A percentile compares a stretch with the other conserved stretches of the same genome.
phyloP scores from a whole-genome alignment of 1,140 invertebrate genomes.

The Nasonia vitripennis region DNA sequence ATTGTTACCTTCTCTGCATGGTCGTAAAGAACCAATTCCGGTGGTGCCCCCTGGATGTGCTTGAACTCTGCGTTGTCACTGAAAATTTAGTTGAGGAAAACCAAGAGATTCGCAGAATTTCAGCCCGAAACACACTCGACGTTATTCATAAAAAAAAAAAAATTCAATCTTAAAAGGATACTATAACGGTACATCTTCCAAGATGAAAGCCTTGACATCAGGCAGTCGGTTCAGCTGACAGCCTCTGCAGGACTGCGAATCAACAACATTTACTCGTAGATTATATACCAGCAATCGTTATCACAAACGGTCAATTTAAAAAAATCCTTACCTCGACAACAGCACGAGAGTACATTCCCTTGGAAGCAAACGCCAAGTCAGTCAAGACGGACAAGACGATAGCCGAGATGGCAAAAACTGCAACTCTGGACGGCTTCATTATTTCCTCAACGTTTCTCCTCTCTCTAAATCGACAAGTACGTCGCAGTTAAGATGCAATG shows the following conservation, averaged over 20 bases:
- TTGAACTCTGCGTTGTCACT: conserved; percentile 80
- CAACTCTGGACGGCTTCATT: not conserved
- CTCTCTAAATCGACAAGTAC: not conserved
- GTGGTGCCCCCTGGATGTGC: conserved; percentile 81
- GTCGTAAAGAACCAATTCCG: conserved; percentile 81
- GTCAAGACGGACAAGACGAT: not conserved
- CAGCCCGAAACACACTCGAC: not conserved
- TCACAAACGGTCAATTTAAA: not conserved
- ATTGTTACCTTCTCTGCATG: conserved; percentile 73
- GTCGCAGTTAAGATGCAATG: not conserved
- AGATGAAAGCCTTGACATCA: conserved; percentile 85
- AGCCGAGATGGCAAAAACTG: not conserved
- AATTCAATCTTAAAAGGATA: conserved; percentile 69
- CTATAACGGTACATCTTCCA: conserved; percentile 84
- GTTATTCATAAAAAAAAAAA: not conserved
- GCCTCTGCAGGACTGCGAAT: conserved; percentile 84
- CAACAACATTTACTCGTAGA: not conserved
- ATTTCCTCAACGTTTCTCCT: not conserved
- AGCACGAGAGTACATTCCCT: conserved; percentile 45
- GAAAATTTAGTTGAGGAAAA: conserved; percentile 59
- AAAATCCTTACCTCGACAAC: conserved; percentile 54
- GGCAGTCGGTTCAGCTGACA: conserved; percentile 84
- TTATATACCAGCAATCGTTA: not conserved
- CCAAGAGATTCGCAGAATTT: not conserved
- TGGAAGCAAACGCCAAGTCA: not conserved